Percentiles rank a stretch among this genome's conserved stretches.
Conservation (phyloP, 1,140 invertebrate species). For the Drosophila jambulina region DNA sequence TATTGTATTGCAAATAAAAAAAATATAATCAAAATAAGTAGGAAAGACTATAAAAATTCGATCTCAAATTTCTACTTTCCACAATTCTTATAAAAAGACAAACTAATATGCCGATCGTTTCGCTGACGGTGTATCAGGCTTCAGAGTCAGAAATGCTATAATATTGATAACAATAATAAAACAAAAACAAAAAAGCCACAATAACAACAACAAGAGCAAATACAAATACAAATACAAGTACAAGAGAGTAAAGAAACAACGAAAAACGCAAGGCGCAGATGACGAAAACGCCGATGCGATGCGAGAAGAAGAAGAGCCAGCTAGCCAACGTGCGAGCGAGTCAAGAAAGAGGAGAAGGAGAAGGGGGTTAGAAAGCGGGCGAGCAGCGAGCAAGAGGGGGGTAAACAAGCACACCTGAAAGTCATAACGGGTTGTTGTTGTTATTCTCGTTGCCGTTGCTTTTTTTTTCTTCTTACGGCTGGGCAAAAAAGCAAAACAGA, state of each 20-base stretch:
- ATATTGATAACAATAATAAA: conserved; percentile 71
- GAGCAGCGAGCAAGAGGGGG: conserved; percentile 7
- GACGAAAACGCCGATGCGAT: conserved; percentile 48
- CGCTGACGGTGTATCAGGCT: conserved; percentile 22
- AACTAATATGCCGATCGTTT: conserved; percentile 20
- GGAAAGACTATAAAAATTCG: not conserved
- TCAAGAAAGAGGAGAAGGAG: conserved; percentile 1
- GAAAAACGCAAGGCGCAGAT: conserved; percentile 38
- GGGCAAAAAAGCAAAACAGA: conserved; percentile 23
- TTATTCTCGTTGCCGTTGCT: conserved; percentile 11
- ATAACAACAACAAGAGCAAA: conserved; percentile 16
- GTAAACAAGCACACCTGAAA: conserved; percentile 40
- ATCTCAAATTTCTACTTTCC: not conserved
- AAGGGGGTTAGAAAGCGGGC: conserved; percentile 10
- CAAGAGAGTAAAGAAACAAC: conserved; percentile 17
- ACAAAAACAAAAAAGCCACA: conserved; percentile 31
- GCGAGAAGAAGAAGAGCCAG: conserved; percentile 8
- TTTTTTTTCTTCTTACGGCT: conserved; percentile 25
- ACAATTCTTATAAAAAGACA: not conserved
- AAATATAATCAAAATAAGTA: not conserved
- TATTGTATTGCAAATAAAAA: not conserved
- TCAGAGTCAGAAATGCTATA: conserved; percentile 37
- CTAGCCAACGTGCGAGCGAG: not conserved
- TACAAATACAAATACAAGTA: conserved; percentile 9
- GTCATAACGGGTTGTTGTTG: conserved; percentile 62